Base-by-base conservation (phyloP, 2,888 invertebrate species). In the Rhaphigaster nebulosa region DNA sequence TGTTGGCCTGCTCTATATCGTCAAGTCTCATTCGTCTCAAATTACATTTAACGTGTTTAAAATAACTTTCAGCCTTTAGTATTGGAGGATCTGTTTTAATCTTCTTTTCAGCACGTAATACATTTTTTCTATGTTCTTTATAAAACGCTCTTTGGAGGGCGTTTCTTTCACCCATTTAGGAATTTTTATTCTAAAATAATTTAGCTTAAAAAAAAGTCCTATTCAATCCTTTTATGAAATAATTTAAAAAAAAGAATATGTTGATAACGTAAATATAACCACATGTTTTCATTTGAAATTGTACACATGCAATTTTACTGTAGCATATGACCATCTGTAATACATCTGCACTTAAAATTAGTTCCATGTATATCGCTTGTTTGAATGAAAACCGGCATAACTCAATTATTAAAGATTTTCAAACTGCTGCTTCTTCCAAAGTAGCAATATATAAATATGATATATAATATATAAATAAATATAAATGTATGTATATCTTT, bases 1-100 rank as follows among this genome's bases (percentile, higher is more conserved):
- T 95, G 93, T 96, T 96, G 84, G 95, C 94, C 92, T 93, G 94
- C 92, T 95, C 95, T 90, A 94, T 93, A 87, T 93, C 76, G 88
- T 91, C 91, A 38, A 95, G 93, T 87, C 95, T 93, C 26, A 93
- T 93, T 2, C 93, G 93, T 91, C 94, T 94, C 1, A 34, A 54
- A 41, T 80, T 52, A 20, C 80, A 87, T 1, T 50, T 50, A 0
- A 70, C 91, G 26, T 52, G 41, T 38, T 87, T 87, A 50, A 91
- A 13, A 50, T 90, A 90, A 5, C 52, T n/a, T n/a, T n/a, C 50
- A n/a, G 70, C 23, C 18, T 88, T 65, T 20, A 92, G n/a, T 23
- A 29, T 34, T 26, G 92, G 92, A 34, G 92, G 87, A 26, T 56
- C 50, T 54, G 89, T 90, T 54, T 91, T 89, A 23, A 90, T 52